Conservation (phyloP, 2,797 vertebrate genomes). For the Betta splendens region DNA sequence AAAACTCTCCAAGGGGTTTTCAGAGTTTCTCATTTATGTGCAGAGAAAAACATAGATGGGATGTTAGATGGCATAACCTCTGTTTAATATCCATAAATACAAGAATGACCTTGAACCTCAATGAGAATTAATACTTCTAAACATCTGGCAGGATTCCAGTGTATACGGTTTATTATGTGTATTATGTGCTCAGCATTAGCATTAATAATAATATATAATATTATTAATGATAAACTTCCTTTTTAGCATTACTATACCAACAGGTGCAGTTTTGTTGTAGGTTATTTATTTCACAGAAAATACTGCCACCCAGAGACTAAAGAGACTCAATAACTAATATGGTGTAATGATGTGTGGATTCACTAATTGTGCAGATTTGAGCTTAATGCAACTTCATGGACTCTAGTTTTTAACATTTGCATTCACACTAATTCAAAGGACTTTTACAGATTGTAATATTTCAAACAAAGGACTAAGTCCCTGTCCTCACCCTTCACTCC, state of each 20-base stretch:
- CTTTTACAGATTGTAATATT: slow-evolving; percentile 12
- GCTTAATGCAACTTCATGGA: background rate
- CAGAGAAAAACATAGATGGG: background rate
- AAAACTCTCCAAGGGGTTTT: background rate
- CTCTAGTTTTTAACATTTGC: background rate
- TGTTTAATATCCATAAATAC: background rate
- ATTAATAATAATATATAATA: too few species aligned
- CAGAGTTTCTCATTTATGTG: background rate
- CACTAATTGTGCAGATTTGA: too few species aligned
- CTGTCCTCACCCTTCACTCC: slow-evolving; percentile 55
- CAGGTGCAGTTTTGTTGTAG: too few species aligned
- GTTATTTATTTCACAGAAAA: background rate
- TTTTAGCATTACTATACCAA: too few species aligned
- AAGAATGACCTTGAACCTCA: background rate
- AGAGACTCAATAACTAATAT: background rate
- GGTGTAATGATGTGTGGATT: background rate
- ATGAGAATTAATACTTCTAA: background rate
- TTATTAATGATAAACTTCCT: too few species aligned
- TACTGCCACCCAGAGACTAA: too few species aligned
- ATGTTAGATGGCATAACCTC: background rate
- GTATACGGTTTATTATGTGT: too few species aligned
- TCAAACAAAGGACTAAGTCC: slow-evolving; percentile 41
- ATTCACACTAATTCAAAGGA: background rate
- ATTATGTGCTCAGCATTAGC: too few species aligned
- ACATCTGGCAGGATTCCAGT: too few species aligned